Percentiles rank a stretch among this genome's conserved stretches.
phyloP scores from a whole-genome alignment of 1,140 invertebrate genomes.

The Anoplophora glabripennis region DNA sequence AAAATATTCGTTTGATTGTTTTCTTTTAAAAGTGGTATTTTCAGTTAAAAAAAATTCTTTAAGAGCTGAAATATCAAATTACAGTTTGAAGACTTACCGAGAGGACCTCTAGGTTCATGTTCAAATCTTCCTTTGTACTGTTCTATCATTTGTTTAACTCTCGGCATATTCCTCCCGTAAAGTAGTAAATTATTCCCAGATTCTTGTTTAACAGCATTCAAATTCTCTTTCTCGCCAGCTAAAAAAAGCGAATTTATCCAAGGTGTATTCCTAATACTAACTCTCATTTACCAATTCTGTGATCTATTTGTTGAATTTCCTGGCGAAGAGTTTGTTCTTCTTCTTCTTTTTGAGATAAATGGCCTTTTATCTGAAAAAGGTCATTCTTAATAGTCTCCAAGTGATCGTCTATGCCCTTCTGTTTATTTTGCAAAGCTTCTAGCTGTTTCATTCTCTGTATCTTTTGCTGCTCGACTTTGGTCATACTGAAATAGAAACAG shows the following conservation, averaged over 20 bases:
- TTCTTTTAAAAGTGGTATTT: too few species aligned
- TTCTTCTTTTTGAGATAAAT: slow-evolving; percentile 46
- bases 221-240: slow-evolving; percentile 27
- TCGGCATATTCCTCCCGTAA: slow-evolving; percentile 39
- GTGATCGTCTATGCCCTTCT: slow-evolving; percentile 50
- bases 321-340: slow-evolving; percentile 43
- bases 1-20: too few species aligned
- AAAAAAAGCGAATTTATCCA: slow-evolving; percentile 7
- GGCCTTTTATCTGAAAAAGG: slow-evolving; percentile 50
- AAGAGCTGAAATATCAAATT: too few species aligned
- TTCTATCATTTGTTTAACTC: slow-evolving; percentile 34
- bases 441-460: slow-evolving; percentile 32
- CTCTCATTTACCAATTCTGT: slow-evolving; percentile 43
- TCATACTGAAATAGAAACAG: slow-evolving; percentile 28
- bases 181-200: slow-evolving; percentile 34
- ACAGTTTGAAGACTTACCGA: slow-evolving; percentile 29
- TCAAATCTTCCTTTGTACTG: slow-evolving; percentile 29
- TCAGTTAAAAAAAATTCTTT: too few species aligned
- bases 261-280: slow-evolving; percentile 8
- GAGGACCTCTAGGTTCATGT: slow-evolving; percentile 38
- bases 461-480: slow-evolving; percentile 38
- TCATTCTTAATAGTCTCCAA: slow-evolving; percentile 51
- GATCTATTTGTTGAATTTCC: slow-evolving; percentile 40
- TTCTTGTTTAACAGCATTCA: slow-evolving; percentile 26
- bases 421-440: slow-evolving; percentile 37